Evolutionary conservation across 2,797 vertebrate genomes (phyloP).

Genomic region (Esox masquinongy): DNA sequence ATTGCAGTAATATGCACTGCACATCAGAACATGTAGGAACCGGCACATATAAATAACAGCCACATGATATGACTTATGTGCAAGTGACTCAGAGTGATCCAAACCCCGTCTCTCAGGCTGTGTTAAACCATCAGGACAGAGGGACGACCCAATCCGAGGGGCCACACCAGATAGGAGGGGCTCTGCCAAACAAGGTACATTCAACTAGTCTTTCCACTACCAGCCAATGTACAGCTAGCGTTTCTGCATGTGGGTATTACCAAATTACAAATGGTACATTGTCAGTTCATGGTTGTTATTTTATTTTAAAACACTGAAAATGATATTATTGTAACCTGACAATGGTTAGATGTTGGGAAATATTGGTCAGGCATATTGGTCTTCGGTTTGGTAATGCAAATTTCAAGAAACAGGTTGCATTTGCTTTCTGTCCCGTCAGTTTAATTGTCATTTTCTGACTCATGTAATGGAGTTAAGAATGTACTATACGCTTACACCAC

Average conservation of each 20-base stretch:
- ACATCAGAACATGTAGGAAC: not conserved
- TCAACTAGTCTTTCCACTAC: conserved; percentile 40
- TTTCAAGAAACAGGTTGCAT: not conserved
- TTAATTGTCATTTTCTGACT: not conserved
- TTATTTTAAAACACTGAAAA: too few relatives aligned
- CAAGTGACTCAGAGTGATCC: conserved; percentile 42
- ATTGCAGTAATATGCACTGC: not conserved
- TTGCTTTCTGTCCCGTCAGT: conserved; percentile 3
- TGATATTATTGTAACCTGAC: too few relatives aligned
- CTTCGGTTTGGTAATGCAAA: not conserved
- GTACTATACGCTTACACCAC: too few relatives aligned
- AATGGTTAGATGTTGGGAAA: too few relatives aligned
- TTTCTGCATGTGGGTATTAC: conserved; percentile 35
- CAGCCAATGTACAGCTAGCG: not conserved
- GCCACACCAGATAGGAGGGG: conserved; percentile 65
- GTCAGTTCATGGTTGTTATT: too few relatives aligned
- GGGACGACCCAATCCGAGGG: conserved; percentile 66
- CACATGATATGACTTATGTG: not conserved
- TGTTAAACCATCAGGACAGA: conserved; percentile 66
- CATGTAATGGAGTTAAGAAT: too few relatives aligned
- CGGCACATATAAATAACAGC: too few relatives aligned
- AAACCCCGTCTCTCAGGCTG: conserved; percentile 64
- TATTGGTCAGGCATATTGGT: too few relatives aligned
- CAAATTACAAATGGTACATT: too few relatives aligned
- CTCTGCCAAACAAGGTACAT: conserved; percentile 66